Percentiles rank a stretch among this genome's conserved stretches.
These are phyloP conservation scores for Deilephila elpenor DNA, from an alignment of 2,888 invertebrate species.

Conservation along the genomic window DNA sequence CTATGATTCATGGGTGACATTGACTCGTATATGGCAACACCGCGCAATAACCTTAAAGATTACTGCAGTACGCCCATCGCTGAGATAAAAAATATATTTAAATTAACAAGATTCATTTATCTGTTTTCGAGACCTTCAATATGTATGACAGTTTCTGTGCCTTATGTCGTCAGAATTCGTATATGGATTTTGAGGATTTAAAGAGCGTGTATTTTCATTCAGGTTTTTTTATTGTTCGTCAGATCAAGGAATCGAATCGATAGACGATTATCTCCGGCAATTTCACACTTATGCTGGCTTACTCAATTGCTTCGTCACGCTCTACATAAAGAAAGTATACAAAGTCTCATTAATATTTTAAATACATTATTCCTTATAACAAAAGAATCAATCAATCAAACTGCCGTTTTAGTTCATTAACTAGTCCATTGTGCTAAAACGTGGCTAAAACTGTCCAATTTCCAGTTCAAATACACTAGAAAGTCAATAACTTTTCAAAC, in stretches of 20 bases:
- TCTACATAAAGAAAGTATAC: not conserved
- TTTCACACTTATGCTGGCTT: no score
- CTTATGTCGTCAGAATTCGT: no score
- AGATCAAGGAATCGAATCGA: no score
- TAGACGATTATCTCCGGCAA: no score
- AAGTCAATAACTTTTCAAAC: not conserved
- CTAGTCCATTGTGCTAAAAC: not conserved
- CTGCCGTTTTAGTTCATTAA: not conserved
- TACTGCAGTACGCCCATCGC: not conserved
- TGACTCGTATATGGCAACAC: constrained; percentile 31
- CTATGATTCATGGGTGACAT: constrained; percentile 35
- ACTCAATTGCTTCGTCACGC: not conserved
- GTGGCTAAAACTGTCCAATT: constrained; percentile 7
- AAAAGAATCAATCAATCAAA: not conserved
- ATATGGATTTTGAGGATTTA: no score
- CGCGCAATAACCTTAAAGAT: constrained; percentile 17
- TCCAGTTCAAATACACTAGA: not conserved
- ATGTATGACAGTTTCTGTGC: no score
- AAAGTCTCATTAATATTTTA: not conserved
- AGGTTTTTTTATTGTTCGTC: no score
- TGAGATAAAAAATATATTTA: constrained; percentile 1
- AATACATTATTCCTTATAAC: not conserved
- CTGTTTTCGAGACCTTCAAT: not conserved
- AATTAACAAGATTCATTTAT: constrained; percentile 5
- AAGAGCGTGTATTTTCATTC: not conserved